Base-by-base conservation (phyloP, 2,113 vertebrate species). In the Polyodon spathula region DNA sequence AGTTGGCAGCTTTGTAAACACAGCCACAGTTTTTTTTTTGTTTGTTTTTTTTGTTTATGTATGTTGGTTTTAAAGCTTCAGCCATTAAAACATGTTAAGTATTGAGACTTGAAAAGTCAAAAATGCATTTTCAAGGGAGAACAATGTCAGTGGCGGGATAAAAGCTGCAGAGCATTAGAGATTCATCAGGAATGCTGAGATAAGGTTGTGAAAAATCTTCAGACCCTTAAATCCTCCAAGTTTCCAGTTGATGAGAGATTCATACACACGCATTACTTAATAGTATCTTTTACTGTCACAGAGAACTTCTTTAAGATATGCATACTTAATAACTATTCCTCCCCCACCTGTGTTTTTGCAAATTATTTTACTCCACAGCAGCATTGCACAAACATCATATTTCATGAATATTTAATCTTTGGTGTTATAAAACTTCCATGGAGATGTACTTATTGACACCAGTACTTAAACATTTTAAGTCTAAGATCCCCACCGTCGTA, bases 321-420 rank as follows among this genome's bases (percentile, higher is more conserved):
- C 53, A 55, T 16, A 55, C 12, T 55, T 55, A 55, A 55, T 55
- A 7, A 37, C 53, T 55, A 8, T 55, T 55, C 53, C 53, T 37
- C 53, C 53, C 53, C 16, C 17, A 27, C 53, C 17, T 17, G 53
- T 37, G 17, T 27, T 55, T 55, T 55, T 55, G 53, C 16, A 50
- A 50, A 50, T 14, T 3, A 6, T 1, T 50, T 5, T 50, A n/a
- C 48, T 50, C 5, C 6, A 11, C 8, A 10, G 7, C 11, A 38
- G 53, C 53, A 55, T 55, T 55, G 15, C 53, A 55, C 53, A 55
- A 55, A 37, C 6, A 27, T 55, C 15, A 27, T 55, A 55, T 27
- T 27, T 27, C 4, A 54, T 54, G 17, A 54, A 27, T 54, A 27
- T 54, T 27, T 54, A 27, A 54, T 54, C 17, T 17, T 54, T 54